Evolutionary conservation across 2,888 invertebrate species (phyloP).

Genomic region (Spialia ferax): DNA sequence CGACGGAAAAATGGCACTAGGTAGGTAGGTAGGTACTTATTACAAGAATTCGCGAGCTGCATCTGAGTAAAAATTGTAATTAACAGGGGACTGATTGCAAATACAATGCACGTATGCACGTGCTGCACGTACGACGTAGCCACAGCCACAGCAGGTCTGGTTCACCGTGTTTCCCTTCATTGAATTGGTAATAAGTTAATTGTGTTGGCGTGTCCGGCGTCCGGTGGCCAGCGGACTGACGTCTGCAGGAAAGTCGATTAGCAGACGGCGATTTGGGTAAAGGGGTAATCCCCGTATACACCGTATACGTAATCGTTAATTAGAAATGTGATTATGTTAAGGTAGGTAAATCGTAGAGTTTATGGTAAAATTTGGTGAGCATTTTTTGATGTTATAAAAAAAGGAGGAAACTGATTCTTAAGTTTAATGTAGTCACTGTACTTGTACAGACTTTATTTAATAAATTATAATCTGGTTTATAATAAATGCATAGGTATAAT

Average conservation of each 20-base stretch:
- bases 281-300: constrained; percentile 1
- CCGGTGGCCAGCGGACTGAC: constrained; percentile 51
- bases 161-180: constrained; percentile 68
- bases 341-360: too few relatives aligned
- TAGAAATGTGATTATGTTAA: too few relatives aligned
- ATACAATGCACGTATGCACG: constrained; percentile 60
- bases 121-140: constrained; percentile 42
- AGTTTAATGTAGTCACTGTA: too few relatives aligned
- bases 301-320: too few relatives aligned
- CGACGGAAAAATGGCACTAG: too few relatives aligned
- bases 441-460: too few relatives aligned
- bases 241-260: constrained; percentile 43
- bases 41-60: constrained; percentile 3
- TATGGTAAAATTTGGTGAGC: too few relatives aligned
- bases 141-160: constrained; percentile 43
- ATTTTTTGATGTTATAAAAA: too few relatives aligned
- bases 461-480: too few relatives aligned
- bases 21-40: too few relatives aligned
- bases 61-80: constrained; percentile 33
- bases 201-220: constrained; percentile 66
- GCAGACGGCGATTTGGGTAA: constrained; percentile 10
- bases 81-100: constrained; percentile 45
- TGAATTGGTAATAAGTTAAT: constrained; percentile 79
- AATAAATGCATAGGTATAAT: too few relatives aligned
- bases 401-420: too few relatives aligned